Evolutionary conservation across 2,113 vertebrate genomes (phyloP).

Genomic region (Centropristis striata): DNA sequence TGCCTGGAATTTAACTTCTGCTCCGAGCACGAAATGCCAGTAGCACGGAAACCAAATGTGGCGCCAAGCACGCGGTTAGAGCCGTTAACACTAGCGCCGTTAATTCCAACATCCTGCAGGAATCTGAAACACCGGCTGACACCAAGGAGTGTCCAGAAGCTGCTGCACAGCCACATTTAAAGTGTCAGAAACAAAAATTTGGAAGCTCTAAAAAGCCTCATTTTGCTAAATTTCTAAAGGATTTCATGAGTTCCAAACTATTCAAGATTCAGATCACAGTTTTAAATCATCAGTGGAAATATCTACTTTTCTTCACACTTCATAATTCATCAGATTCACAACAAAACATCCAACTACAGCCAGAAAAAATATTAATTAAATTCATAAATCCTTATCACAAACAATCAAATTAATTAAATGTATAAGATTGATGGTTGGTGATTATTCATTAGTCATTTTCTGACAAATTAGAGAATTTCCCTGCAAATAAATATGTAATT

Average conservation of each 20-base stretch:
- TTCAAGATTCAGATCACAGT: too few relatives aligned
- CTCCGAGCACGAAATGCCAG: constrained; percentile 33
- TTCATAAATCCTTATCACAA: background rate
- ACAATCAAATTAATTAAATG: background rate
- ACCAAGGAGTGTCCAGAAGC: constrained; percentile 1
- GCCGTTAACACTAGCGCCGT: constrained; percentile 31
- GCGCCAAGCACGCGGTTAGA: constrained; percentile 5
- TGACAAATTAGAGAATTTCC: background rate
- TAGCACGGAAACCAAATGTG: constrained; percentile 25
- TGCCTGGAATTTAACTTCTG: constrained; percentile 39
- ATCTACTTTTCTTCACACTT: too few relatives aligned
- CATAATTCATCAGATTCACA: background rate
- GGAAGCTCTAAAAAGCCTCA: too few relatives aligned
- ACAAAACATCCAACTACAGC: background rate
- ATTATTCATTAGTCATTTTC: background rate
- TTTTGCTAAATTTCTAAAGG: too few relatives aligned
- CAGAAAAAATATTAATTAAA: background rate
- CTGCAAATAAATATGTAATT: background rate
- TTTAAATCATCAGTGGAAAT: too few relatives aligned
- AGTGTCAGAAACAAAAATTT: background rate
- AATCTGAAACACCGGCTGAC: background rate
- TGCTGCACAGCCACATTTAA: background rate
- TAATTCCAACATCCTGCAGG: constrained; percentile 19
- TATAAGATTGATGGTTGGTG: too few relatives aligned
- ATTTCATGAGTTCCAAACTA: too few relatives aligned